Percentiles rank a stretch among this genome's conserved stretches.
These are phyloP conservation scores for Ptilodon capucinus DNA, from an alignment of 2,888 invertebrate species.

Conservation along the genomic window DNA sequence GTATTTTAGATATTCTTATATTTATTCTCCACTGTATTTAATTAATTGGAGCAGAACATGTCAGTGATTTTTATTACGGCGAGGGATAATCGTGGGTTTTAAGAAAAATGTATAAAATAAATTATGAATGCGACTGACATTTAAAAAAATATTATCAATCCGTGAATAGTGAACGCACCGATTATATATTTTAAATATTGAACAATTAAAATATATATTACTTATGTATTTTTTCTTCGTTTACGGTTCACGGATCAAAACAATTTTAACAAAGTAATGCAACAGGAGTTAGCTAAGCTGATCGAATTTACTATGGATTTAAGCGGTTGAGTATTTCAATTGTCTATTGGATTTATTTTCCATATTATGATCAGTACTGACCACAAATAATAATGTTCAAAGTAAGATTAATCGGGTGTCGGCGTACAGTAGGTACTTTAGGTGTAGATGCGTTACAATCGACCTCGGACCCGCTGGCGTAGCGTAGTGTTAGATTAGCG, in stretches of 20 bases:
- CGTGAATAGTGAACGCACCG: constrained; percentile 52
- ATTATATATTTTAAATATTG: constrained; percentile 39
- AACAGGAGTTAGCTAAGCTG: constrained; percentile 71
- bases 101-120: constrained; percentile 36
- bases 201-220: constrained; percentile 30
- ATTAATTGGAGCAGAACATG: constrained; percentile 63
- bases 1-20: constrained; percentile 88
- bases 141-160: constrained; percentile 55
- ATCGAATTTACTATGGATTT: constrained; percentile 82
- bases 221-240: constrained; percentile 37
- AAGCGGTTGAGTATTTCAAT: constrained; percentile 74
- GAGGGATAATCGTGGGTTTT: constrained; percentile 32
- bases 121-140: constrained; percentile 64
- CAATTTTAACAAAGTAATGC: constrained; percentile 51
- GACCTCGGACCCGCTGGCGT: constrained; percentile 75
- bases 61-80: constrained; percentile 47
- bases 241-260: constrained; percentile 53
- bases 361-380: constrained; percentile 63
- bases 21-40: constrained; percentile 84
- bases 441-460: constrained; percentile 71
- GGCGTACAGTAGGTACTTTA: constrained; percentile 61
- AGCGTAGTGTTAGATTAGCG: constrained; percentile 78
- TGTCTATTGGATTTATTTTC: constrained; percentile 67
- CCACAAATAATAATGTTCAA: constrained; percentile 68
- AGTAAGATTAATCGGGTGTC: constrained; percentile 63